Percentiles rank a stretch among this genome's conserved stretches.
phyloP scores from a whole-genome alignment of 2,888 invertebrate species.

The Koerneria pararmatus region DNA sequence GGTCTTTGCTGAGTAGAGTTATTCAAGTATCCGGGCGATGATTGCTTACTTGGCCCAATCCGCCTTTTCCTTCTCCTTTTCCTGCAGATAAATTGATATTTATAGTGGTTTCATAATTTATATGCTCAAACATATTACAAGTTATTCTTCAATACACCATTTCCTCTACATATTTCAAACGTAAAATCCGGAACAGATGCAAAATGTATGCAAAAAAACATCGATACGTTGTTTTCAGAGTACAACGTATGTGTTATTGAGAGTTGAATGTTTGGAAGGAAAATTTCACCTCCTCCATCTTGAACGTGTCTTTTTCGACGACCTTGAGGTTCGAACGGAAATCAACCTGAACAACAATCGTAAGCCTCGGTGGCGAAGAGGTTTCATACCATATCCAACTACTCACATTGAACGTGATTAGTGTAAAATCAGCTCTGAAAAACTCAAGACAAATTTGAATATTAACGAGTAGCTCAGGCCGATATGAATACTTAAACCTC shows the following conservation, averaged over 20 bases:
- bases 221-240: not conserved
- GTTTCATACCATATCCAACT: too few relatives aligned
- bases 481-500: not conserved
- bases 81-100: slow-evolving; percentile 20
- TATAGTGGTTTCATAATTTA: not conserved
- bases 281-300: slow-evolving; percentile 41
- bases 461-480: too few relatives aligned
- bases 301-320: slow-evolving; percentile 50
- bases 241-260: not conserved
- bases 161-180: not conserved
- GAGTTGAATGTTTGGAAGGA: too few relatives aligned
- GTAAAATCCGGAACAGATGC: not conserved
- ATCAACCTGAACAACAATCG: slow-evolving; percentile 31
- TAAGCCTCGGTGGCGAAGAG: too few relatives aligned
- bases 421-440: too few relatives aligned
- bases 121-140: not conserved
- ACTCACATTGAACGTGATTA: too few relatives aligned
- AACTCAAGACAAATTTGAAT: too few relatives aligned
- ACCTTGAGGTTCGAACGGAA: slow-evolving; percentile 56
- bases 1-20: too few relatives aligned
- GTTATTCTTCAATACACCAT: too few relatives aligned
- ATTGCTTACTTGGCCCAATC: slow-evolving; percentile 39
- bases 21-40: too few relatives aligned
- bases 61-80: slow-evolving; percentile 34
- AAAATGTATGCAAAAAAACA: not conserved